Percentiles rank a stretch among this genome's conserved stretches.
Conservation (phyloP, 2,888 invertebrate species). For the Abscondita cerata region DNA sequence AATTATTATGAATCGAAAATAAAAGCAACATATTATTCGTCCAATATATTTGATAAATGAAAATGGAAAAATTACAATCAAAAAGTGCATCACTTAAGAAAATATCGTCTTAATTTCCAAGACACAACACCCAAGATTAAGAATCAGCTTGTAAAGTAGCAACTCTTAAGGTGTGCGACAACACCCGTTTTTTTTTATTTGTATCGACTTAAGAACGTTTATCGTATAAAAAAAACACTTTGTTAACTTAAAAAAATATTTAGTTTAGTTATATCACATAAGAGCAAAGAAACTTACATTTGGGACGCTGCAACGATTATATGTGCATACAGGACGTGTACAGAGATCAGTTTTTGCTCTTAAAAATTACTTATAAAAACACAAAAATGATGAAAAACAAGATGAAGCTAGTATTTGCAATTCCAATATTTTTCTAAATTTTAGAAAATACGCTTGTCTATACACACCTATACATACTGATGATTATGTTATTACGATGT, state of each 20-base stretch:
- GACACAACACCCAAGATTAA: slow-evolving; percentile 27
- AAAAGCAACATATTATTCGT: slow-evolving; percentile 20
- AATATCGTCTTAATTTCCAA: slow-evolving; percentile 33
- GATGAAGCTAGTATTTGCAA: not conserved
- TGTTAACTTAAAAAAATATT: not conserved
- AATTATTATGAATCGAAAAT: slow-evolving; percentile 21
- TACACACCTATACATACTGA: not conserved
- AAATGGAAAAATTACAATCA: slow-evolving; percentile 12
- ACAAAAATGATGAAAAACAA: not conserved
- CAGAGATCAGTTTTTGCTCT: not conserved
- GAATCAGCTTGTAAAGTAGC: slow-evolving; percentile 23
- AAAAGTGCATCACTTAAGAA: slow-evolving; percentile 26
- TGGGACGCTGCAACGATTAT: not conserved
- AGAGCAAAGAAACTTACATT: not conserved
- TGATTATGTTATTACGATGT: not conserved
- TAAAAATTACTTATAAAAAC: no score
- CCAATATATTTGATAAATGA: not conserved
- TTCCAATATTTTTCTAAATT: not conserved
- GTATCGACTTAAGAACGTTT: slow-evolving; percentile 19
- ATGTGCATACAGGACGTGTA: no score
- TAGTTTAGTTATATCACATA: slow-evolving; percentile 3
- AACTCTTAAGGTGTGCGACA: slow-evolving; percentile 17
- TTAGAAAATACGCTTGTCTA: not conserved
- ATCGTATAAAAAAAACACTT: not conserved
- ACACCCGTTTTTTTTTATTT: slow-evolving; percentile 15